Percentiles rank a stretch among this genome's conserved stretches.
Evolutionary conservation across 2,113 vertebrate species (phyloP).

Genomic region (Alectura lathami): DNA sequence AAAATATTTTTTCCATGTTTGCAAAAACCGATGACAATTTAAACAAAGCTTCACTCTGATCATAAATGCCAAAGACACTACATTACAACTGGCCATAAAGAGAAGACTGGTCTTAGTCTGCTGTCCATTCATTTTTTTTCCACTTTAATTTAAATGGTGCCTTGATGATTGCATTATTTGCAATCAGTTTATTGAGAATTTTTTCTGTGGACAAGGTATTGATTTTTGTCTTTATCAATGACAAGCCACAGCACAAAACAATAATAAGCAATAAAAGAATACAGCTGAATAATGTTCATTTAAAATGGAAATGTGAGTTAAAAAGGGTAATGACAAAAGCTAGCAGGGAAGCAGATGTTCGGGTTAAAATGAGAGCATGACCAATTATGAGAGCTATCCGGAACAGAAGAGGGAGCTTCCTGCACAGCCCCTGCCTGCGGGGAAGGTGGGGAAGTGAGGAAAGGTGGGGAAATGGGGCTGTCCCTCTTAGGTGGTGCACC

Average conservation of each 20-base stretch:
- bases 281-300: not conserved
- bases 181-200: not conserved
- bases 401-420: constrained; percentile 54
- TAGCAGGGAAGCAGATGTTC: not conserved
- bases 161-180: not conserved
- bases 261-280: not conserved
- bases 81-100: not conserved
- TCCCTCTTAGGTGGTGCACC: not conserved
- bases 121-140: not conserved
- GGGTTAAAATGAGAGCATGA: not conserved
- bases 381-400: not conserved
- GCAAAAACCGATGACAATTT: not conserved
- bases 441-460: rapidly evolving
- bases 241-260: not conserved
- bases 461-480: not conserved
- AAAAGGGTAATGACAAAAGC: not conserved
- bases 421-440: not conserved
- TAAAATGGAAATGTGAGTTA: not conserved
- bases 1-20: not conserved
- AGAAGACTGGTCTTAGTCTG: not conserved
- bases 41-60: not conserved
- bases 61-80: not conserved
- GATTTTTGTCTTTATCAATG: not conserved
- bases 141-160: not conserved
- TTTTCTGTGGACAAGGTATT: not conserved